Evolutionary conservation across 2,888 invertebrate genomes (phyloP), one percentile per base, ranked within the genome.

Genomic region (Subacronicta megacephala): DNA sequence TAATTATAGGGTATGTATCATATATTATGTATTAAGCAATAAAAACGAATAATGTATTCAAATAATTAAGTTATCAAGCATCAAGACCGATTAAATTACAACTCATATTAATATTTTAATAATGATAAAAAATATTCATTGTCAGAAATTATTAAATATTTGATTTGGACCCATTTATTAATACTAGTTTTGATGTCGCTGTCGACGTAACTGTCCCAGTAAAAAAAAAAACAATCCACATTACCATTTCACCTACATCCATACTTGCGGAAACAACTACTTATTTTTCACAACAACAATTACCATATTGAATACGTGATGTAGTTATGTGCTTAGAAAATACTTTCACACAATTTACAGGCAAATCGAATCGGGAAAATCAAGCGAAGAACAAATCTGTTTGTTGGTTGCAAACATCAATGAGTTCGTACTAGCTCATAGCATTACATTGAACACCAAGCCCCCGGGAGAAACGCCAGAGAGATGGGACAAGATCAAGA

Each of bases 391-490:
- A 49, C 94, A 94, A 72, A 90, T 94, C 57, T 94, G 92, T 64
- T 80, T 93, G 7, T 83, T 95, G 38, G 90, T 95, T 2, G 95
- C 95, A 3, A 95, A 95, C 70, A 95, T 95, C 46, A 95, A 94
- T 57, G 95, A 95, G 75, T 95, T 95, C 69, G 93, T 95, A 1
- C 80, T 94, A 38, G 93, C 95, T 5, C 95, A 95, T 66, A 94
- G 94, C 77, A 93, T 93, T 7, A 94, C 93, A 0, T 70, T 93
- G 2, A 94, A 92, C 71, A 94, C 92, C 0, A 94, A 91, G 47
- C 94, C 94, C 0, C 94, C 92, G 0, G 94, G 93, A 0, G 95
- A 94, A 71, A 90, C 92, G 0, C 94, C 93, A 0, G 94, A 92
- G 20, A 77, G 92, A 59, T 94, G 94, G 94, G 91, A 94, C 78